Percentiles rank a stretch among this genome's conserved stretches.
phyloP scores from a whole-genome alignment of 2,797 vertebrate species.

The Artibeus jamaicensis region DNA sequence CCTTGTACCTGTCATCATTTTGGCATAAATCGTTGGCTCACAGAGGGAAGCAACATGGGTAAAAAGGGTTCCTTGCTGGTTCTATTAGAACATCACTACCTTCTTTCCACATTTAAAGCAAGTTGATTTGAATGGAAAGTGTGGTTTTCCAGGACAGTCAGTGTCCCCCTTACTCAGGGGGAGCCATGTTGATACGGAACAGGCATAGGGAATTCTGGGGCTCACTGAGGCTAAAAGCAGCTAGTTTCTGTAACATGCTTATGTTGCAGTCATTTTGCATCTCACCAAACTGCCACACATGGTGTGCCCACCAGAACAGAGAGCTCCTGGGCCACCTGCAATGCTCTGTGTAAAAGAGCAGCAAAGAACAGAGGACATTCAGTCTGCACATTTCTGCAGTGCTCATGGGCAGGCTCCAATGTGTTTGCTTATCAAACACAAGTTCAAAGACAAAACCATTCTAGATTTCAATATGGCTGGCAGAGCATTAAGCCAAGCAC shows the following conservation, averaged over 20 bases:
- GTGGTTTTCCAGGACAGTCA: background rate
- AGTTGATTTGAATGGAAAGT: background rate
- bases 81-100: background rate
- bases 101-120: background rate
- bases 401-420: background rate
- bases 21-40: background rate
- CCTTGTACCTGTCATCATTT: background rate
- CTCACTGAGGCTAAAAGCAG: background rate
- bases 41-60: background rate
- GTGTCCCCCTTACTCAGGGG: background rate
- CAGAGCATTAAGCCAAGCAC: background rate
- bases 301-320: background rate
- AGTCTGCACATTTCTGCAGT: background rate
- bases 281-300: background rate
- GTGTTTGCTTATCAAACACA: background rate
- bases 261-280: background rate
- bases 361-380: background rate
- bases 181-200: background rate
- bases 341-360: background rate
- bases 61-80: background rate
- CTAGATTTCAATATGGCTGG: background rate
- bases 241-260: background rate
- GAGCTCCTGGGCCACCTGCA: background rate
- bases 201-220: background rate
- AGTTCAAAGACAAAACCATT: background rate